Conservation (phyloP, 2,797 vertebrate species). For the Thunnus albacares region DNA sequence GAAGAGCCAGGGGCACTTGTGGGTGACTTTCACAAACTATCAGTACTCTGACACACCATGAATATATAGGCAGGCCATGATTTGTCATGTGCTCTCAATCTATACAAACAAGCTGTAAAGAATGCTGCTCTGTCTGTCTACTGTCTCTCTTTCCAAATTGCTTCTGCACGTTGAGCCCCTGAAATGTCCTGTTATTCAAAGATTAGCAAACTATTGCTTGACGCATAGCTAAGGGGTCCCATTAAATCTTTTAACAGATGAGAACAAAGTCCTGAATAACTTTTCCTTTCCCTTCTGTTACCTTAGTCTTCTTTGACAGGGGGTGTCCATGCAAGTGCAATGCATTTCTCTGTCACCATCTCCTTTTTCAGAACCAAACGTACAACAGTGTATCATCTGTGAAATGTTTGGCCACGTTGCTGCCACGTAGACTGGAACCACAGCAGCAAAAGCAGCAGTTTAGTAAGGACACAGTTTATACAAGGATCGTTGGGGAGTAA, state of each 20-base stretch:
- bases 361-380: conserved; percentile 18
- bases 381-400: conserved; percentile 27
- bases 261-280: conserved; percentile 39
- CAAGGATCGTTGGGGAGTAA: not conserved
- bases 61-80: conserved; percentile 17
- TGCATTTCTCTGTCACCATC: conserved; percentile 48
- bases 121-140: not conserved
- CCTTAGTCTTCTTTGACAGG: conserved; percentile 13
- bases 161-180: conserved; percentile 44
- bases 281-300: conserved; percentile 44
- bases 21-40: conserved; percentile 1
- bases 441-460: conserved; percentile 8
- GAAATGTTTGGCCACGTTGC: conserved; percentile 3
- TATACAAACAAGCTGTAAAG: conserved; percentile 20
- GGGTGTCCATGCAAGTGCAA: conserved; percentile 23
- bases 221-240: conserved; percentile 15
- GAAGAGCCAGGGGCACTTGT: conserved; percentile 9
- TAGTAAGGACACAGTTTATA: conserved; percentile 19
- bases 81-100: conserved; percentile 35
- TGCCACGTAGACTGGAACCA: conserved; percentile 1
- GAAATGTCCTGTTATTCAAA: conserved; percentile 61
- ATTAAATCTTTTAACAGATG: conserved; percentile 62
- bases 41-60: conserved; percentile 5
- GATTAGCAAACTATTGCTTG: conserved; percentile 59
- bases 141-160: conserved; percentile 17